phyloP scores from a whole-genome alignment of 2,888 invertebrate genomes.

The Ichneumon xanthorius region DNA sequence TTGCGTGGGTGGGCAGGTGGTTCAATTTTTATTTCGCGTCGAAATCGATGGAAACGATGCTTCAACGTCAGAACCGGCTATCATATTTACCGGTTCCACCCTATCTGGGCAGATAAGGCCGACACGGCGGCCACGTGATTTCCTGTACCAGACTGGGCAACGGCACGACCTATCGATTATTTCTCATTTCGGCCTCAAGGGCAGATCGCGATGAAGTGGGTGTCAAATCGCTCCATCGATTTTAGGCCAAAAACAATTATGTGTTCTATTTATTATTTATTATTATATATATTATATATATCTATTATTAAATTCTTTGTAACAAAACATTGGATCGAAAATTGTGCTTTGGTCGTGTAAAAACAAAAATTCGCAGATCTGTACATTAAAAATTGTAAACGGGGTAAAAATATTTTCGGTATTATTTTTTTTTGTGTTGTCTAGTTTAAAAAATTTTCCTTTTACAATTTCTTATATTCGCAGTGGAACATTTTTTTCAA shows the following conservation, averaged over 20 bases:
- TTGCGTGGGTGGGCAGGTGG: not conserved
- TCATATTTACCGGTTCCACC: constrained; percentile 37
- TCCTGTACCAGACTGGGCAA: constrained; percentile 74
- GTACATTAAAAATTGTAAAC: no score
- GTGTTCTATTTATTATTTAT: not conserved
- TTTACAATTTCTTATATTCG: no score
- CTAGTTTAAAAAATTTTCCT: no score
- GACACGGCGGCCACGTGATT: constrained; percentile 66
- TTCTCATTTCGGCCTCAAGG: constrained; percentile 50
- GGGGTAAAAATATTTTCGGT: no score
- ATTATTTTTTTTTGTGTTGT: no score
- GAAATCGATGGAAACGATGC: constrained; percentile 6
- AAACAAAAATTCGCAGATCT: no score
- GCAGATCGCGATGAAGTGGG: not conserved
- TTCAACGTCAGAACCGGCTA: constrained; percentile 28
- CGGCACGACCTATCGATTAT: constrained; percentile 74
- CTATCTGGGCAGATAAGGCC: constrained; percentile 43
- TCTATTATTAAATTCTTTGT: no score
- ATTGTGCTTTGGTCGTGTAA: not conserved
- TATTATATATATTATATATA: no score
- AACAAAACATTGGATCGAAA: not conserved
- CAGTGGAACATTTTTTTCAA: no score
- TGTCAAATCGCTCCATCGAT: not conserved
- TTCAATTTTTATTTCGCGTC: not conserved
- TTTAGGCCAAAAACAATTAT: not conserved